phyloP scores from a whole-genome alignment of 2,113 vertebrate genomes.

The Ranitomeya variabilis region DNA sequence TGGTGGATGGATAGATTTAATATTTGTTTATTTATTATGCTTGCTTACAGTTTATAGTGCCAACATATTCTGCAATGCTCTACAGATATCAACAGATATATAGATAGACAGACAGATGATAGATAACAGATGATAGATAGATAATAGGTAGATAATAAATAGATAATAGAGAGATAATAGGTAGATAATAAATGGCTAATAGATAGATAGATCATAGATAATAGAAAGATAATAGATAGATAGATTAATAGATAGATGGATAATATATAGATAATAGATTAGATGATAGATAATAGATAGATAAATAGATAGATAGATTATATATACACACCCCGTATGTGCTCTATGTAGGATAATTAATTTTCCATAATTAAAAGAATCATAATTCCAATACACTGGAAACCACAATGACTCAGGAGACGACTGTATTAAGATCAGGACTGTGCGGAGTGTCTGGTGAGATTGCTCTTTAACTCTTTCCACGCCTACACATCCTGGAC shows the following conservation, averaged over 20 bases:
- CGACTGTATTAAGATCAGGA: neutral
- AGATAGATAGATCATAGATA: neutral
- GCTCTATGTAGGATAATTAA: neutral
- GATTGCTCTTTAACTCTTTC: slow-evolving; percentile 26
- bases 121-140: neutral
- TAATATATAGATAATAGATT: neutral
- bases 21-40: too few relatives aligned
- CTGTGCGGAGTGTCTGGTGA: neutral
- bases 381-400: neutral
- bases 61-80: too few relatives aligned
- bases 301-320: too few relatives aligned
- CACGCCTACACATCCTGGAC: slow-evolving; percentile 19
- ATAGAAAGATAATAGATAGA: neutral
- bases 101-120: neutral
- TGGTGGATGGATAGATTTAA: neutral
- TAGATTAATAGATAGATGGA: neutral
- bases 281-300: neutral
- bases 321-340: neutral
- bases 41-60: too few relatives aligned
- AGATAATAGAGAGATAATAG: neutral
- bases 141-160: neutral
- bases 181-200: too few relatives aligned
- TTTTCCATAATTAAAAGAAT: neutral
- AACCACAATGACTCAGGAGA: neutral
- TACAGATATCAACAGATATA: neutral